Conservation (phyloP, 2,888 invertebrate genomes). For the Argyresthia albistria region DNA sequence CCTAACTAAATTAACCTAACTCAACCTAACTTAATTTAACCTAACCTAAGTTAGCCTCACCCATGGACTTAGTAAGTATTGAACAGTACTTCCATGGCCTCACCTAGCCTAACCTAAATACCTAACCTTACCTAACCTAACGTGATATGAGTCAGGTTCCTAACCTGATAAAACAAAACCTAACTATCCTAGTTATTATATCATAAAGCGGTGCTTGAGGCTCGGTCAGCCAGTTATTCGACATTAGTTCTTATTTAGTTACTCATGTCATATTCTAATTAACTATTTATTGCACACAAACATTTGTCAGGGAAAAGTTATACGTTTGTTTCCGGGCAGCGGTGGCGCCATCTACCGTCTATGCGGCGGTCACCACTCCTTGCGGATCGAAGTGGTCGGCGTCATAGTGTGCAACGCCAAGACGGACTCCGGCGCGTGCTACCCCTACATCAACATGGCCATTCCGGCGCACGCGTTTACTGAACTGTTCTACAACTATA, state of each 20-base stretch:
- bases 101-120: too few relatives aligned
- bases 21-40: not conserved
- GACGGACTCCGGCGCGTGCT: slow-evolving; percentile 56
- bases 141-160: too few relatives aligned
- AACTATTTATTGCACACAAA: too few relatives aligned
- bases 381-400: slow-evolving; percentile 55
- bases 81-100: too few relatives aligned
- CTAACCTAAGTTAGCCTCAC: not conserved
- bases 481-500: slow-evolving; percentile 43
- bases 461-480: slow-evolving; percentile 63
- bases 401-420: slow-evolving; percentile 74
- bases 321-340: slow-evolving; percentile 28
- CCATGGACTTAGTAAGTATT: not conserved
- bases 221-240: too few relatives aligned
- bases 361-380: slow-evolving; percentile 21
- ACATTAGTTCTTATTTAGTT: too few relatives aligned
- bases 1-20: not conserved
- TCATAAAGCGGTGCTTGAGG: too few relatives aligned
- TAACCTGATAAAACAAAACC: too few relatives aligned
- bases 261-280: too few relatives aligned
- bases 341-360: slow-evolving; percentile 74
- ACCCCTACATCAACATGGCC: slow-evolving; percentile 75
- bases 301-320: too few relatives aligned
- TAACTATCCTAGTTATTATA: too few relatives aligned
- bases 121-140: too few relatives aligned